Evolutionary conservation across 2,888 invertebrate species (phyloP), one percentile per base, ranked within the genome.

Genomic region (Sinotaia quadrata): DNA sequence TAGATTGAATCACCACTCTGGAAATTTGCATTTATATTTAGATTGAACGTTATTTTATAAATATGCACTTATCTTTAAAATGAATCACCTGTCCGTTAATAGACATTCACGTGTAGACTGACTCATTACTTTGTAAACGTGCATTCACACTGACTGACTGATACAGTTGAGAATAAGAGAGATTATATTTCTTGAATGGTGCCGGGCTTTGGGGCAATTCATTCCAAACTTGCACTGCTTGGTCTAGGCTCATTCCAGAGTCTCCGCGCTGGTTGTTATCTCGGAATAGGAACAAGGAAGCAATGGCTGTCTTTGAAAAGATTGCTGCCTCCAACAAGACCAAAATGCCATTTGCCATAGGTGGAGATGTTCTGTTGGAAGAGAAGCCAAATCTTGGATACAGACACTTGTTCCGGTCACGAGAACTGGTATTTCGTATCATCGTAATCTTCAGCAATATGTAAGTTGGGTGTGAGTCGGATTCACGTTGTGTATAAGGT

Each of bases 191-290:
- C n/a, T n/a, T n/a, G n/a, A n/a, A n/a, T n/a, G n/a, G n/a, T n/a
- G n/a, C n/a, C n/a, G n/a, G n/a, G n/a, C n/a, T n/a, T n/a, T n/a
- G n/a, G n/a, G n/a, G n/a, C n/a, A n/a, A n/a, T n/a, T n/a, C n/a
- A n/a, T n/a, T n/a, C n/a, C n/a, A n/a, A n/a, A n/a, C n/a, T n/a
- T n/a, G n/a, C n/a, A n/a, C n/a, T n/a, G n/a, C n/a, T n/a, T n/a
- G n/a, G n/a, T n/a, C n/a, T n/a, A 60, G 60, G 60, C 33, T 60
- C 47, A 33, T 60, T 4, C 60, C 60, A 4, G 60, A 60, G 47
- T 60, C 60, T n/a, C 60, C 60, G 5, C 47, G 60, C n/a, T 60
- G 60, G 60, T 49, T 60, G 60, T 44, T 49, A 12, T 41, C 60
- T 2, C 24, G 41, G n/a, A 49, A 49, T n/a, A 24, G 34, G 21